Evolutionary conservation across 2,888 invertebrate genomes (phyloP).

Genomic region (Geophilus truncorum): DNA sequence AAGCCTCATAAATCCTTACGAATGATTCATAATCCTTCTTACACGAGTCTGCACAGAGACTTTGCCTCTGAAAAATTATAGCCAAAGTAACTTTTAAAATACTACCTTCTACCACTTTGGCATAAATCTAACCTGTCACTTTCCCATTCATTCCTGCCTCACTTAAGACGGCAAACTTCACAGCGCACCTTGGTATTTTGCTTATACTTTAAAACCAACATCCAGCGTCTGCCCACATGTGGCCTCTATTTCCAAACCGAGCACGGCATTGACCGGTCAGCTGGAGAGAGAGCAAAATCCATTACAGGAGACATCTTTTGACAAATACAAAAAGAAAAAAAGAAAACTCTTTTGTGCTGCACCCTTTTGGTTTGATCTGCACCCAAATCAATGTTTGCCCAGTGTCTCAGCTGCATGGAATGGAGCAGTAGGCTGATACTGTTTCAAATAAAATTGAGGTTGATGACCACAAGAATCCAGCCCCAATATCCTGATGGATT

Average conservation of each 20-base stretch:
- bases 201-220: too few relatives aligned
- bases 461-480: conserved; percentile 3
- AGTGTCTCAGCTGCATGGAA: background rate
- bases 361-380: background rate
- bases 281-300: too few relatives aligned
- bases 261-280: too few relatives aligned
- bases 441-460: conserved; percentile 16
- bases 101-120: conserved; percentile 5
- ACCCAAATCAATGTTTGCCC: background rate
- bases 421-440: background rate
- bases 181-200: background rate
- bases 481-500: background rate
- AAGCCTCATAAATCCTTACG: conserved; percentile 20
- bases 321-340: too few relatives aligned
- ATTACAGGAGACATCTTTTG: too few relatives aligned
- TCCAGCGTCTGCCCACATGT: background rate
- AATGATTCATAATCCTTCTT: conserved; percentile 22
- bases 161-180: background rate
- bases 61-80: conserved; percentile 2
- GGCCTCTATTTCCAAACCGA: too few relatives aligned
- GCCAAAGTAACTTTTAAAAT: conserved; percentile 27
- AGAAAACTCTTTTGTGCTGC: background rate
- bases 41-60: background rate
- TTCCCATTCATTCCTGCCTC: background rate
- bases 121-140: conserved; percentile 10